Percentiles rank a stretch among this genome's conserved stretches.
phyloP scores from a whole-genome alignment of 1,140 invertebrate genomes.

The Drosophila takahashii region DNA sequence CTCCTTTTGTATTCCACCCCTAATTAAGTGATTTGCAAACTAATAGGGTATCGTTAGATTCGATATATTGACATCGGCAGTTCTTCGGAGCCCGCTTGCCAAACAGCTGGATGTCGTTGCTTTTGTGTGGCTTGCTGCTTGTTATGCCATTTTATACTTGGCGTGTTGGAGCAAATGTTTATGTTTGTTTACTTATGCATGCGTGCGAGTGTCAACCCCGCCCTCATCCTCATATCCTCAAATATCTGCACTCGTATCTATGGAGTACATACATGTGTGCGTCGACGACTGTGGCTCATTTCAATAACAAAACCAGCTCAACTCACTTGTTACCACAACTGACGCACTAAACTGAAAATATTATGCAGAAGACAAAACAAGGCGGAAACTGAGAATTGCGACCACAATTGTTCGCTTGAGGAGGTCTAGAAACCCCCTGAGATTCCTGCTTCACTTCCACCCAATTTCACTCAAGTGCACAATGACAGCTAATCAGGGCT shows the following conservation, averaged over 20 bases:
- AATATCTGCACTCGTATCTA: slow-evolving; percentile 33
- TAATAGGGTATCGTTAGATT: slow-evolving; percentile 42
- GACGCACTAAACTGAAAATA: slow-evolving; percentile 77
- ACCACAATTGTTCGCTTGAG: slow-evolving; percentile 48
- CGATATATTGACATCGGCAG: slow-evolving; percentile 28
- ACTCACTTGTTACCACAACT: slow-evolving; percentile 81
- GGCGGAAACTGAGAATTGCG: slow-evolving; percentile 56
- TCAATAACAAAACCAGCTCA: slow-evolving; percentile 80
- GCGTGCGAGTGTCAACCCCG: slow-evolving; percentile 68
- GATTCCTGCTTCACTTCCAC: neutral
- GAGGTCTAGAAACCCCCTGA: neutral
- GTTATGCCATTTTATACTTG: slow-evolving; percentile 80
- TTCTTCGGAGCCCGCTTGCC: slow-evolving; percentile 8
- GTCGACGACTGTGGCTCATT: slow-evolving; percentile 55
- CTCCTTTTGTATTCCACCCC: slow-evolving; percentile 4
- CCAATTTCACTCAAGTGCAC: slow-evolving; percentile 10
- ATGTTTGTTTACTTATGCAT: slow-evolving; percentile 82
- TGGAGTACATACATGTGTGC: slow-evolving; percentile 11
- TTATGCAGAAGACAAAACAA: slow-evolving; percentile 70
- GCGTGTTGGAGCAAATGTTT: slow-evolving; percentile 79
- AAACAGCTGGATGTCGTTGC: slow-evolving; percentile 40
- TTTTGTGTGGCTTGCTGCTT: slow-evolving; percentile 72
- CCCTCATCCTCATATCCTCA: slow-evolving; percentile 3
- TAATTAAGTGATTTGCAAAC: slow-evolving; percentile 24
- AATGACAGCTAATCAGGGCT: slow-evolving; percentile 64